A percentile compares a stretch with the other conserved stretches of the same genome.
These are phyloP conservation scores for Lycocerus yunnanus DNA, from an alignment of 2,888 invertebrate genomes.

Conservation along the genomic window DNA sequence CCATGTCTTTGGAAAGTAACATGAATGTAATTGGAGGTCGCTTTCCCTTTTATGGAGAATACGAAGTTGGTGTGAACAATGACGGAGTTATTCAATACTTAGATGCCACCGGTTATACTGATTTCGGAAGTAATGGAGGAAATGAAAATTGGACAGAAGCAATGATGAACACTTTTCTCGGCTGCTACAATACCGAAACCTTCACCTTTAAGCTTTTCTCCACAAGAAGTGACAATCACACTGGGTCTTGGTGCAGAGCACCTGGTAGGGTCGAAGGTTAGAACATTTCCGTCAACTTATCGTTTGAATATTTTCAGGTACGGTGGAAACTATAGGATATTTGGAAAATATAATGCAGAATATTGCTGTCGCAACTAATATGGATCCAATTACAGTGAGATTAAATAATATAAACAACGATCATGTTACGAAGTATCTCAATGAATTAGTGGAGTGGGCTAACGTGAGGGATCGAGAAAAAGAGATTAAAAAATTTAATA, in stretches of 20 bases:
- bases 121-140: slow-evolving; percentile 58
- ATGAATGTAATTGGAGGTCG: slow-evolving; percentile 74
- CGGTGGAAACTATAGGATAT: slow-evolving; percentile 38
- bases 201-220: slow-evolving; percentile 57
- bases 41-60: slow-evolving; percentile 63
- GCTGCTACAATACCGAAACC: slow-evolving; percentile 65
- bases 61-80: slow-evolving; percentile 67
- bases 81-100: slow-evolving; percentile 71
- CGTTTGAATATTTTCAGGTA: not conserved
- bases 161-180: slow-evolving; percentile 54
- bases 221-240: slow-evolving; percentile 65
- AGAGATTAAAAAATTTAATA: slow-evolving; percentile 65
- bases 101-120: slow-evolving; percentile 60
- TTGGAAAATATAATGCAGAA: slow-evolving; percentile 47
- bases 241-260: slow-evolving; percentile 67
- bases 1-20: slow-evolving; percentile 72
- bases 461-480: slow-evolving; percentile 62
- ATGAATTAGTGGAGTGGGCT: slow-evolving; percentile 61
- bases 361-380: slow-evolving; percentile 60
- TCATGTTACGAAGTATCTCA: slow-evolving; percentile 59
- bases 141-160: slow-evolving; percentile 59
- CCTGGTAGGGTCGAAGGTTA: slow-evolving; percentile 61
- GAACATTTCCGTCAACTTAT: not conserved
- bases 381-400: slow-evolving; percentile 65
- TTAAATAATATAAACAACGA: slow-evolving; percentile 58